Conservation (phyloP, 2,113 vertebrate genomes). For the Vulpes lagopus region DNA sequence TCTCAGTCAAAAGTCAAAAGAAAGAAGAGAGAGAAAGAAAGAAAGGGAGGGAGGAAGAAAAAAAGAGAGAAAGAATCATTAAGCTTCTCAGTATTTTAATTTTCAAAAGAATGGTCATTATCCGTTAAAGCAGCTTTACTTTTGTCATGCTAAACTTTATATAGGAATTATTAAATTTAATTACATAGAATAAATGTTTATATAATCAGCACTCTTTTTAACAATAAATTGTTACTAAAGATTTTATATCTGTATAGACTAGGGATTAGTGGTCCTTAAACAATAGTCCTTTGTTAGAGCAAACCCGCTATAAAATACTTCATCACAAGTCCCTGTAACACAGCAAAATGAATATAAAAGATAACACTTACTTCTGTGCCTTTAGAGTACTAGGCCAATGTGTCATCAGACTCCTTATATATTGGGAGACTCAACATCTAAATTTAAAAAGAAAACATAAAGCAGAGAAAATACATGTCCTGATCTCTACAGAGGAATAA, state of each 20-base stretch:
- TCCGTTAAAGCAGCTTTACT: not conserved
- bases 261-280: not conserved
- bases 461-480: not conserved
- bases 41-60: not conserved
- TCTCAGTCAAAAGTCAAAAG: not conserved
- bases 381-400: not conserved
- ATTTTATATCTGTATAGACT: not conserved
- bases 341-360: not conserved
- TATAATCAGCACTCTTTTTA: not conserved
- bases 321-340: not conserved
- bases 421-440: not conserved
- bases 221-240: not conserved
- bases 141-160: not conserved
- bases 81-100: not conserved
- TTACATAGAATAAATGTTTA: slow-evolving; percentile 16
- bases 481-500: not conserved
- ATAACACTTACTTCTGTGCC: not conserved
- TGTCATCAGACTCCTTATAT: not conserved
- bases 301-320: not conserved
- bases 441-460: not conserved
- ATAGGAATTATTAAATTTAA: not conserved
- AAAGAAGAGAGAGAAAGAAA: not conserved
- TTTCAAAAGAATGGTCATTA: not conserved
- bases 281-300: not conserved
- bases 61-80: not conserved